Conservation (phyloP, 2,113 vertebrate species). For the Danio rerio region DNA sequence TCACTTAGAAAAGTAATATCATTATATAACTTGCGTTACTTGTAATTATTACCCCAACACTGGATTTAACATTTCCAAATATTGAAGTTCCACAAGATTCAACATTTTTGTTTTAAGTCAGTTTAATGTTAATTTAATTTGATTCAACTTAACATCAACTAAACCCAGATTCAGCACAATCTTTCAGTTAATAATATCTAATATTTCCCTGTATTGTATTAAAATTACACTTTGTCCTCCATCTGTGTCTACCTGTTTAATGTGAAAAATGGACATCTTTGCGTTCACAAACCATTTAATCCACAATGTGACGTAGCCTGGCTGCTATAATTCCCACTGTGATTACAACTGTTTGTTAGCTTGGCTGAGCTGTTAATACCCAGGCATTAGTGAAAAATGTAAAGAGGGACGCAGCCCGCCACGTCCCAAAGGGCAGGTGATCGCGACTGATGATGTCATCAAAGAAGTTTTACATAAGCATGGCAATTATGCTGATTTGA, state of each 20-base stretch:
- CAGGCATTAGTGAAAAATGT: slow-evolving; percentile 40
- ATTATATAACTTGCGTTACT: no score
- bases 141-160: no score
- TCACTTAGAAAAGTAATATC: no score
- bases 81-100: no score
- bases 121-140: no score
- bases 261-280: slow-evolving; percentile 21
- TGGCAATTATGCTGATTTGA: slow-evolving; percentile 45
- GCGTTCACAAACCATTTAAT: slow-evolving; percentile 8
- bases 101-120: no score
- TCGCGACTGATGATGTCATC: slow-evolving; percentile 26
- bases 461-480: slow-evolving; percentile 27
- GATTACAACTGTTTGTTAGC: background rate
- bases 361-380: slow-evolving; percentile 21
- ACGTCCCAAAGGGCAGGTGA: slow-evolving; percentile 36
- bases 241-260: slow-evolving; percentile 18
- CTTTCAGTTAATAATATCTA: background rate
- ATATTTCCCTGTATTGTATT: background rate
- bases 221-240: background rate
- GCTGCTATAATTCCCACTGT: slow-evolving; percentile 22
- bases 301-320: background rate
- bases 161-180: background rate
- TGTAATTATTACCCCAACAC: no score
- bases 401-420: background rate
- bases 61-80: no score